Base-by-base conservation (phyloP, 2,113 vertebrate genomes). In the Platichthys stellatus region DNA sequence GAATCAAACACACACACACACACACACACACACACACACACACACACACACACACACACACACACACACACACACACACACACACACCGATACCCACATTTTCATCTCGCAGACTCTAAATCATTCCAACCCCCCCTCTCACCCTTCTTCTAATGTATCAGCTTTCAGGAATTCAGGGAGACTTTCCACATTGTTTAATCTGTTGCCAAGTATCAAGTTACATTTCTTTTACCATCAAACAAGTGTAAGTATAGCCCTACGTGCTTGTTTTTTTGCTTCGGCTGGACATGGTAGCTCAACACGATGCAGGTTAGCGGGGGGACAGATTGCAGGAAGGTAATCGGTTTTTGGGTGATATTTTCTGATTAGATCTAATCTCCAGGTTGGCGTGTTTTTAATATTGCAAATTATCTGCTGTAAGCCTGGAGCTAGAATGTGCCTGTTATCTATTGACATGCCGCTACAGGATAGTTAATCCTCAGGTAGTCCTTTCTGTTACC, bases 381-480 rank as follows among this genome's bases (percentile, higher is more conserved):
- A 7, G 15, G 18, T 13, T 31, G 20, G 49, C 18, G 3, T 51
- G 49, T 51, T 51, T 51, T 31, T 17, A 54, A 21, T 21, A 53
- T 21, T 54, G 53, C 53, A 54, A 54, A 54, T 57, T 4, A 63
- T 76, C 40, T 72, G 62, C 26, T 1, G 3, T 47, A 4, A 4
- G 14, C 76, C 81, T 24, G 0, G 1, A 35, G 59, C 45, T 12
- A 74, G 54, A 82, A 76, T 63, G 26, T 72, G 28, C 59, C 49
- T 72, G 13, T 74, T 80, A 77, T 81, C 67, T 31, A 31, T 7
- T 31, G 31, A 31, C 31, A 85, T 69, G 78, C 53, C 65, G 57
- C 71, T 83, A 57, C 76, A 75, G 63, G 76, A 77, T 62, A 72
- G 60, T 69, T 83, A 74, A 87, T 80, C 43, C 77, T 76, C 76